Percentiles rank a stretch among this genome's conserved stretches.
These are phyloP conservation scores for Mus pahari DNA, from an alignment of 2,113 vertebrate genomes.

Conservation along the genomic window DNA sequence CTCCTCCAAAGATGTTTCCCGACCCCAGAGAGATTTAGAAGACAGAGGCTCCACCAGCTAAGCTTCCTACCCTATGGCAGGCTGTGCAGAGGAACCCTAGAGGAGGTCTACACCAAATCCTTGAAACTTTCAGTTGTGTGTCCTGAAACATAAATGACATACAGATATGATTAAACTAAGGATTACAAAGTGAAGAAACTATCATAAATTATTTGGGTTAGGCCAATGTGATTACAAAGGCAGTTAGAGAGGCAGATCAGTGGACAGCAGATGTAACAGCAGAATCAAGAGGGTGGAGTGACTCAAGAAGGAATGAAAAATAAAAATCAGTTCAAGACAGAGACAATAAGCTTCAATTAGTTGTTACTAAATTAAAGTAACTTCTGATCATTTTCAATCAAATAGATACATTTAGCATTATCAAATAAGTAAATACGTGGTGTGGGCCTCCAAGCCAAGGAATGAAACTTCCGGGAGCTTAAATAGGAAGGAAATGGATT, in stretches of 20 bases:
- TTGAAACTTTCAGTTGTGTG: not conserved
- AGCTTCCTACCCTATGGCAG: not conserved
- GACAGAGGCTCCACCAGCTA: not conserved
- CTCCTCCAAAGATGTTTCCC: not conserved
- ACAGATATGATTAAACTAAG: not conserved
- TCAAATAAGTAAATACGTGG: not conserved
- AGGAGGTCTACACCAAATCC: not conserved
- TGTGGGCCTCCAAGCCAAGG: not conserved
- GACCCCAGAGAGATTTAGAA: not conserved
- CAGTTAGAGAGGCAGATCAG: not conserved
- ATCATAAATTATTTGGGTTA: not conserved
- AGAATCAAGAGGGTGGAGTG: not conserved
- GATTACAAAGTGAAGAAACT: not conserved
- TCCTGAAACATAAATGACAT: not conserved
- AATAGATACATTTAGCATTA: not conserved
- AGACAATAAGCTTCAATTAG: not conserved
- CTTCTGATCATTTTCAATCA: slow-evolving; percentile 6
- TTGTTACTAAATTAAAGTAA: not conserved
- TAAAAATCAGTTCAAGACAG: not conserved
- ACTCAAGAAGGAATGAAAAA: not conserved
- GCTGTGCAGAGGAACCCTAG: not conserved
- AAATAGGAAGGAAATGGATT: not conserved
- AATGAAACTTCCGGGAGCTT: not conserved
- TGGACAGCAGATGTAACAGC: not conserved
- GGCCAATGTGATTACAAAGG: not conserved